Evolutionary conservation across 2,888 invertebrate genomes (phyloP).

Genomic region (Leptogaster cylindrica): DNA sequence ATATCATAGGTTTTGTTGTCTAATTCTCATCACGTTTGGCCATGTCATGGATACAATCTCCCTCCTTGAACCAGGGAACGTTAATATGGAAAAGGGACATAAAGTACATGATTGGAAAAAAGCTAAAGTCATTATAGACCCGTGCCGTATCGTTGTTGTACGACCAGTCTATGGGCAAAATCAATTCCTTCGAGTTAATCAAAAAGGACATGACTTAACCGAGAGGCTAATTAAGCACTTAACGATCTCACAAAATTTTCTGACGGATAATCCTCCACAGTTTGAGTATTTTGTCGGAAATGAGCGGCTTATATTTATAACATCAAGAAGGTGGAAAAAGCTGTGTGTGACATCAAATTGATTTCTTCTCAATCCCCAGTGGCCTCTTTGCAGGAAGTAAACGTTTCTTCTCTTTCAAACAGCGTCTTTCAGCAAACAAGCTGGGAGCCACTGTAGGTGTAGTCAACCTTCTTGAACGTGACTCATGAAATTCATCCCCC

Average conservation of each 20-base stretch:
- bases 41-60: slow-evolving; percentile 25
- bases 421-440: not conserved
- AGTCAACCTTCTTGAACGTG: slow-evolving; percentile 18
- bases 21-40: slow-evolving; percentile 40
- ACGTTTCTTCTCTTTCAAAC: not conserved
- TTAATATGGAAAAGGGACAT: slow-evolving; percentile 34
- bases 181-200: slow-evolving; percentile 40
- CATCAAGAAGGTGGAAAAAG: not conserved
- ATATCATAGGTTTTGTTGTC: slow-evolving; percentile 15
- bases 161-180: too few relatives aligned
- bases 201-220: slow-evolving; percentile 34
- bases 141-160: not conserved
- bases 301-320: too few relatives aligned
- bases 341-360: slow-evolving; percentile 29
- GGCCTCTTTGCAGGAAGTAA: slow-evolving; percentile 8
- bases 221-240: slow-evolving; percentile 41
- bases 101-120: slow-evolving; percentile 34
- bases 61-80: not conserved
- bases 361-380: slow-evolving; percentile 24
- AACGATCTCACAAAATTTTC: slow-evolving; percentile 33
- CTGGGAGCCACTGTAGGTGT: not conserved
- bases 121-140: slow-evolving; percentile 27
- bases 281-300: too few relatives aligned
- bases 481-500: not conserved
- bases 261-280: slow-evolving; percentile 4